These are phyloP conservation scores for Hirtodrosophila duncani DNA, from an alignment of 2,888 invertebrate genomes.

Conservation along the genomic window DNA sequence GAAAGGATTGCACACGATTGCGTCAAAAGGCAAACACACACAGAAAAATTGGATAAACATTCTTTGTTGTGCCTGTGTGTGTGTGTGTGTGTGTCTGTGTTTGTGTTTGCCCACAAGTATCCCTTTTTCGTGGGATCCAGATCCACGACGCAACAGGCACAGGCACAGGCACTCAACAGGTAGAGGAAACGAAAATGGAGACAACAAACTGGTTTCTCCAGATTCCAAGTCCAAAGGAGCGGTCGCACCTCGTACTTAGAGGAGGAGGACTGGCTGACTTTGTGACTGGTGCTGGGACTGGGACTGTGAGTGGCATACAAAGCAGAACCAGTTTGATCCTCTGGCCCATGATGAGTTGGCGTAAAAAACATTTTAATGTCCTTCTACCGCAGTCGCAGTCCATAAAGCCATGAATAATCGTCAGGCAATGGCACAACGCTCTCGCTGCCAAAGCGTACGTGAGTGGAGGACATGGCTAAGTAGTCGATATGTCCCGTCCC, in stretches of 20 bases:
- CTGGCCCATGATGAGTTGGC: slow-evolving; percentile 63
- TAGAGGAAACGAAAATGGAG: slow-evolving; percentile 46
- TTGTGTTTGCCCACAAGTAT: slow-evolving; percentile 47
- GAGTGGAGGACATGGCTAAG: slow-evolving; percentile 60
- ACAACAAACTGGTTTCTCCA: slow-evolving; percentile 54
- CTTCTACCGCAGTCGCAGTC: slow-evolving; percentile 68
- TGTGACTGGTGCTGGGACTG: slow-evolving; percentile 17
- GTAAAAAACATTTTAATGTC: slow-evolving; percentile 71
- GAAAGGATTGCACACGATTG: slow-evolving; percentile 57
- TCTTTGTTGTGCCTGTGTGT: slow-evolving; percentile 4
- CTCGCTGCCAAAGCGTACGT: slow-evolving; percentile 40
- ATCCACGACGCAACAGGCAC: slow-evolving; percentile 38
- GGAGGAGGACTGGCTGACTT: slow-evolving; percentile 9
- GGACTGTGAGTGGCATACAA: slow-evolving; percentile 63
- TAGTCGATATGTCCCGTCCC: slow-evolving; percentile 19
- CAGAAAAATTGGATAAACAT: slow-evolving; percentile 51
- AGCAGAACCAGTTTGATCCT: slow-evolving; percentile 68
- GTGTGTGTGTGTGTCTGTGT: slow-evolving; percentile 15
- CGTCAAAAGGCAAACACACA: slow-evolving; percentile 36
- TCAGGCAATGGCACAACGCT: slow-evolving; percentile 10
- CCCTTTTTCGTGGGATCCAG: slow-evolving; percentile 68
- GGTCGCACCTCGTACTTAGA: slow-evolving; percentile 31
- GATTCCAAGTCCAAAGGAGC: slow-evolving; percentile 53
- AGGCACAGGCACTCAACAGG: slow-evolving; percentile 57
- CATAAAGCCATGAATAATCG: slow-evolving; percentile 72